phyloP scores from a whole-genome alignment of 2,888 invertebrate species.

The Aelia acuminata region DNA sequence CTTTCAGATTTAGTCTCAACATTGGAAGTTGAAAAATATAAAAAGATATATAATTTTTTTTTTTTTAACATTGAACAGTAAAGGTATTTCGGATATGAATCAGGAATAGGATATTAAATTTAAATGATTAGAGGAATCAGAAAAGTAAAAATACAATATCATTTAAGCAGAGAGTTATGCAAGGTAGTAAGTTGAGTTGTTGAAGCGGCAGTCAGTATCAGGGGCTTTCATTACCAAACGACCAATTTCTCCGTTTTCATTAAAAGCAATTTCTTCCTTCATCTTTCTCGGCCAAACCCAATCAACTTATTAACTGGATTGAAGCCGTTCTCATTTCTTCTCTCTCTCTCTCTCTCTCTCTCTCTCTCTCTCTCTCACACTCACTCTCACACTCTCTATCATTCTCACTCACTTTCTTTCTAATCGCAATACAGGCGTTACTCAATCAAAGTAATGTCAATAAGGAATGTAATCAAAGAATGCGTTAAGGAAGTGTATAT shows the following conservation, averaged over 20 bases:
- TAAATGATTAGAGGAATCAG: neutral
- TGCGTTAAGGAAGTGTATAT: no score
- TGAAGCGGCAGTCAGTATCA: conserved; percentile 17
- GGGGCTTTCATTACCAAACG: conserved; percentile 43
- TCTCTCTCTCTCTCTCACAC: conserved; percentile 23
- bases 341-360: conserved; percentile 7
- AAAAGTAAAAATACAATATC: neutral
- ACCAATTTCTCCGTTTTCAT: conserved; percentile 47
- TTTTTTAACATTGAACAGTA: no score
- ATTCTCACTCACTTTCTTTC: no score
- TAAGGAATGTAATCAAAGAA: no score
- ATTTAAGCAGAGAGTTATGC: neutral
- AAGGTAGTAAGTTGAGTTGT: neutral
- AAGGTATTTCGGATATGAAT: neutral
- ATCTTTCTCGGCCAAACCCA: conserved; percentile 40
- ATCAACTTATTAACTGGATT: conserved; percentile 46
- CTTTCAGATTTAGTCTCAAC: no score
- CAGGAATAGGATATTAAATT: neutral
- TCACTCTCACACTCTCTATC: neutral
- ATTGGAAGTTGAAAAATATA: no score
- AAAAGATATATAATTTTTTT: no score
- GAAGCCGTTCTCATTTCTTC: conserved; percentile 41
- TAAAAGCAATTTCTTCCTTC: conserved; percentile 47
- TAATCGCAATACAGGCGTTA: no score
- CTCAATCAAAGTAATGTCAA: no score